Percentiles rank a stretch among this genome's conserved stretches.
phyloP scores from a whole-genome alignment of 2,797 vertebrate species.

The Okamejei kenojei region DNA sequence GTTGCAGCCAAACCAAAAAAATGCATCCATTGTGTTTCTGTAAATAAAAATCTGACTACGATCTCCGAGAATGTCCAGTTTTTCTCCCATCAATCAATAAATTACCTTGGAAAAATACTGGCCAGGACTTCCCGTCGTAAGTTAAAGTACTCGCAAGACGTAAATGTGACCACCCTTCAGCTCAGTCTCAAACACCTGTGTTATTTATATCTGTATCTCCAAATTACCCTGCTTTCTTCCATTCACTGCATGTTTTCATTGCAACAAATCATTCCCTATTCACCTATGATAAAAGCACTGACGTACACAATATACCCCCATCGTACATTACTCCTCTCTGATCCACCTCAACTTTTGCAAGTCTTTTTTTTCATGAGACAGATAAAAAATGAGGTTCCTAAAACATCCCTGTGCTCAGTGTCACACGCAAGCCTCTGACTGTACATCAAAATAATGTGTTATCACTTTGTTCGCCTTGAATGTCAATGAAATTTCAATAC shows the following conservation, averaged over 20 bases:
- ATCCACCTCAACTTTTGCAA: constrained; percentile 10
- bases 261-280: constrained; percentile 25
- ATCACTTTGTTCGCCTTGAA: constrained; percentile 9
- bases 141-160: background rate
- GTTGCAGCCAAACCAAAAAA: background rate
- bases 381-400: constrained; percentile 14
- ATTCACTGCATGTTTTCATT: background rate
- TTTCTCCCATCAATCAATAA: background rate
- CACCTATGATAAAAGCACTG: constrained; percentile 17
- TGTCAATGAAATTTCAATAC: background rate
- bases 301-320: background rate
- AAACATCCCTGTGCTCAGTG: constrained; percentile 13
- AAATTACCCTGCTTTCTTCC: background rate
- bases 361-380: background rate
- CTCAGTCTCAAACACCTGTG: background rate
- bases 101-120: background rate
- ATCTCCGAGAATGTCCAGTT: background rate
- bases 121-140: background rate
- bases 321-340: constrained; percentile 16
- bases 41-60: background rate
- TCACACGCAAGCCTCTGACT: constrained; percentile 26
- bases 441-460: constrained; percentile 10
- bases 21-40: background rate
- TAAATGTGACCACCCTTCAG: background rate
- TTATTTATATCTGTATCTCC: background rate